A percentile compares a stretch with the other conserved stretches of the same genome.
phyloP scores from a whole-genome alignment of 2,113 vertebrate species.

The Fulica atra region DNA sequence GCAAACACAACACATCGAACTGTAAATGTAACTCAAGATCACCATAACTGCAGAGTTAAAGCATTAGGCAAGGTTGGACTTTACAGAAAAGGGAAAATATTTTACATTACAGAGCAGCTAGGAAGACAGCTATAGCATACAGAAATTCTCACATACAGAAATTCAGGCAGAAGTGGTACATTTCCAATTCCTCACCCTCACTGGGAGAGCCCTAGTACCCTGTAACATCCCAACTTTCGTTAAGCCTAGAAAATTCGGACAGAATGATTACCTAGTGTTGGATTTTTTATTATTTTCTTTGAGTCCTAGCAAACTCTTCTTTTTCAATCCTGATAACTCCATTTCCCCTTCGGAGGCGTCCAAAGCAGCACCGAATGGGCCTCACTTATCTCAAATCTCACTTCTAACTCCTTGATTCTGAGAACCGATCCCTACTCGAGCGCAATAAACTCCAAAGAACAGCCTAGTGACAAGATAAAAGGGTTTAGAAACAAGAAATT shows the following conservation, averaged over 20 bases:
- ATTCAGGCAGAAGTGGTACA: neutral
- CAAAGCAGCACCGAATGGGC: constrained; percentile 60
- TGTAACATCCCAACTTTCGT: neutral
- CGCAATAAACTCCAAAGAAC: constrained; percentile 70
- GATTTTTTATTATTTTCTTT: constrained; percentile 75
- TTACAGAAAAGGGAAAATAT: neutral
- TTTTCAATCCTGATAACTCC: constrained; percentile 77
- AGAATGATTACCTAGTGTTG: constrained; percentile 70
- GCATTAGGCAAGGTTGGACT: neutral
- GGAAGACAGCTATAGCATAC: neutral
- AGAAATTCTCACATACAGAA: neutral
- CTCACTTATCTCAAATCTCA: constrained; percentile 72
- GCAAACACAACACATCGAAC: neutral
- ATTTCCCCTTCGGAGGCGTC: constrained; percentile 67
- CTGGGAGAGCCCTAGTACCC: neutral
- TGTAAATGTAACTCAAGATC: neutral
- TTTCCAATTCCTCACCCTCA: constrained; percentile 15
- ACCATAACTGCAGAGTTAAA: neutral
- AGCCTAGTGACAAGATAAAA: constrained; percentile 73
- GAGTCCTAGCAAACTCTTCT: constrained; percentile 75
- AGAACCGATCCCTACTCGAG: constrained; percentile 72
- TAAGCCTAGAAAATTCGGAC: constrained; percentile 61
- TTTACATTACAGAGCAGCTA: neutral
- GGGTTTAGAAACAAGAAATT: constrained; percentile 51
- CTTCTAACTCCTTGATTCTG: constrained; percentile 62